Evolutionary conservation across 1,140 invertebrate species (phyloP), one percentile per base, ranked within the genome.

Genomic region (Portunus trituberculatus): DNA sequence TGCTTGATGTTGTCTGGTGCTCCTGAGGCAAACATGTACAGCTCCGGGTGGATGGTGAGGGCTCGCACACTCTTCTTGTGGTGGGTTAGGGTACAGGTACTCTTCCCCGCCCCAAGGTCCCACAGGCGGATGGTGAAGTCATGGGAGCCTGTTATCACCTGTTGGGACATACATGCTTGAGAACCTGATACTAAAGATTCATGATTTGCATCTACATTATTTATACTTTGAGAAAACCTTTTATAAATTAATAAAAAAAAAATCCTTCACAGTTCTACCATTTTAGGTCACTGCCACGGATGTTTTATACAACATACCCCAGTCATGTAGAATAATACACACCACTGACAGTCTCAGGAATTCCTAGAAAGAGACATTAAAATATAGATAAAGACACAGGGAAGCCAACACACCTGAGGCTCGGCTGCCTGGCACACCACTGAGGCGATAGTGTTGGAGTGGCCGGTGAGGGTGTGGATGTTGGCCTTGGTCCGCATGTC

Each of bases 1-100:
- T 99, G 99, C 97, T 99, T 99, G 93, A 99, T 99, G 97, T 99
- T 99, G 97, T 99, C 99, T 0, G 99, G 99, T 0, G 99, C 99
- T 0, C 98, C 99, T 3, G 99, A 99, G 0, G 99, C 99, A 97
- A 99, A 99, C 97, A 99, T 99, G 97, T 99, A 98, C 97, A 99
- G 97, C 83, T 98, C 98, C 0, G 99, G 99, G 97, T 99, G 99
- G 16, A 99, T 97, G 0, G 98, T 98, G 0, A 99, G 97, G 83
- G 99, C 98, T 95, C 99, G 97, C 0, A 99, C 99, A 96, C 99
- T 99, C 97, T 99, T 99, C 97, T 99, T 99, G 97, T 99, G 99
- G 97, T 99, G 99, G 0, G 99, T 99, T 0, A 99, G 97, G 10
- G 99, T 99, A 89, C 98, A 99, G 96, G 98, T 98, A 25, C 99